A percentile compares a stretch with the other conserved stretches of the same genome.
Conservation (phyloP, 2,888 invertebrate species). For the Macropis europaea region DNA sequence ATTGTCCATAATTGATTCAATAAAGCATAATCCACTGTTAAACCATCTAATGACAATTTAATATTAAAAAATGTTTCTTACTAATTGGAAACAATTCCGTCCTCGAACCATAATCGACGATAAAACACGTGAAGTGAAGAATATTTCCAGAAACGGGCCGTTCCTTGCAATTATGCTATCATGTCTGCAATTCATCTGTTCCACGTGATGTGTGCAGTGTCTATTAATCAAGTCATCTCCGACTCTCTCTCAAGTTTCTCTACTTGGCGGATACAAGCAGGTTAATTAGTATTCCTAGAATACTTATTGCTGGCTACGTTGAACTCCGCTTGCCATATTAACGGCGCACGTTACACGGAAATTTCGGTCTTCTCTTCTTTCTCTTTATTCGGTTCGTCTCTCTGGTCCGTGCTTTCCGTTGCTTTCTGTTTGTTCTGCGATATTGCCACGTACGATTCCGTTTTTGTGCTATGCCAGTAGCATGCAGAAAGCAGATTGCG, state of each 20-base stretch:
- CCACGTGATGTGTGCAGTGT: slow-evolving; percentile 3
- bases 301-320: slow-evolving; percentile 18
- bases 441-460: slow-evolving; percentile 25
- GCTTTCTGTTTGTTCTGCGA: neutral
- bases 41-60: too few species aligned
- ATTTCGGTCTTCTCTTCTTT: slow-evolving; percentile 12
- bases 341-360: slow-evolving; percentile 17
- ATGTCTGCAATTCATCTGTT: slow-evolving; percentile 19
- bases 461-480: slow-evolving; percentile 12
- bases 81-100: too few species aligned
- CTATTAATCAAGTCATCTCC: slow-evolving; percentile 40
- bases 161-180: slow-evolving; percentile 25
- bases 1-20: too few species aligned
- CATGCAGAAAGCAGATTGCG: slow-evolving; percentile 22
- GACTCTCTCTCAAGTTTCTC: slow-evolving; percentile 17
- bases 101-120: too few species aligned
- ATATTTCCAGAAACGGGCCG: neutral
- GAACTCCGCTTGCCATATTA: slow-evolving; percentile 12
- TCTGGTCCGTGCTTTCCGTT: neutral
- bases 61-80: too few species aligned
- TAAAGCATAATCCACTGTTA: too few species aligned
- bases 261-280: slow-evolving; percentile 15
- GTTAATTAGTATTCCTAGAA: slow-evolving; percentile 47
- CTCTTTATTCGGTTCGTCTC: neutral
- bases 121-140: neutral